These are phyloP conservation scores for Balanococcus diminutus DNA, from an alignment of 2,888 invertebrate genomes.

Conservation along the genomic window DNA sequence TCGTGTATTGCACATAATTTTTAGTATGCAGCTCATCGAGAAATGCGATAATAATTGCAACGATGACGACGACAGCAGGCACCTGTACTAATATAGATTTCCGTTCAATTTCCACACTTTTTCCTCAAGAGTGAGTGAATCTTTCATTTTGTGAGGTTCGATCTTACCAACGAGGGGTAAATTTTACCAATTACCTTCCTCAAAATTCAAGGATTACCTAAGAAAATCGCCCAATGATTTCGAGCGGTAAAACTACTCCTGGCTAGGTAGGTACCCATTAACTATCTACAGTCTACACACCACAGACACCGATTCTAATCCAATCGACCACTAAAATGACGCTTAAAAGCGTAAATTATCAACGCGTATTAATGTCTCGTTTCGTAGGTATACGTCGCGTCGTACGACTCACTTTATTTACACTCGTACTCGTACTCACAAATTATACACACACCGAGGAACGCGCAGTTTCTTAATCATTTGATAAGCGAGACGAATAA, in stretches of 20 bases:
- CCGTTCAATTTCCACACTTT: too few species aligned
- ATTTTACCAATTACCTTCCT: too few species aligned
- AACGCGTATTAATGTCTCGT: neutral
- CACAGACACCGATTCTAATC: neutral
- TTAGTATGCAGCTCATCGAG: neutral
- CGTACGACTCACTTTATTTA: neutral
- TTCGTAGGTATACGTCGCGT: neutral
- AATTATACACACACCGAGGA: neutral
- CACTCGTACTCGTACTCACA: neutral
- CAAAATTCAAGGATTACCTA: too few species aligned
- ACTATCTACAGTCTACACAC: neutral
- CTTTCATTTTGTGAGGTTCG: too few species aligned
- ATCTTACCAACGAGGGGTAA: too few species aligned
- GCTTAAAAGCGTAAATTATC: neutral
- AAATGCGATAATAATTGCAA: neutral
- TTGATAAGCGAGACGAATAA: conserved; percentile 12
- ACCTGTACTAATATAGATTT: too few species aligned
- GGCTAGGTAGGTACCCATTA: too few species aligned
- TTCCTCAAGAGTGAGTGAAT: too few species aligned
- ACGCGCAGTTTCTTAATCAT: neutral
- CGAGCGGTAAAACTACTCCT: too few species aligned
- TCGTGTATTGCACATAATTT: neutral
- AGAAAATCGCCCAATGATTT: too few species aligned
- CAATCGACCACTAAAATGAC: neutral
- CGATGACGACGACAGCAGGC: neutral